Evolutionary conservation across 2,113 vertebrate genomes (phyloP).

Genomic region (Tympanuchus pallidicinctus): DNA sequence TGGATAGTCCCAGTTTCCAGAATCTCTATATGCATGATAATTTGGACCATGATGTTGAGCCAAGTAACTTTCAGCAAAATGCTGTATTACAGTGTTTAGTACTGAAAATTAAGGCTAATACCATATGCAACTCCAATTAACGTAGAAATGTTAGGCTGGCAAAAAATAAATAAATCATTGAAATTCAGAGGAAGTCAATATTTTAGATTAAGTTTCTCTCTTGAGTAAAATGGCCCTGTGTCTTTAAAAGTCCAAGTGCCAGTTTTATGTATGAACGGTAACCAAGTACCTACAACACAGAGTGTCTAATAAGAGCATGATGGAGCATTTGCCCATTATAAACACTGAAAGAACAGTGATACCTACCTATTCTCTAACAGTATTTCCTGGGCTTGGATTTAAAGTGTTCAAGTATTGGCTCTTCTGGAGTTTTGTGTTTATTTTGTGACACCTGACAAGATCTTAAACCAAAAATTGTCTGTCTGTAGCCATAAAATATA

Average conservation of each 20-base stretch:
- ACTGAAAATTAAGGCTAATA: neutral
- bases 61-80: neutral
- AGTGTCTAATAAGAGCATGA: neutral
- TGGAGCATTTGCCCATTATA: neutral
- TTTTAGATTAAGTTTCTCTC: neutral
- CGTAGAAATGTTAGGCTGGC: neutral
- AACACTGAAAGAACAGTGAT: neutral
- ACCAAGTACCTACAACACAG: neutral
- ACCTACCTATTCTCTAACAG: neutral
- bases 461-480: constrained; percentile 39
- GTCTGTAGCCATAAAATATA: constrained; percentile 37
- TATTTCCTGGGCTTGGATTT: neutral
- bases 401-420: neutral
- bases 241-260: neutral
- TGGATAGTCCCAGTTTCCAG: neutral
- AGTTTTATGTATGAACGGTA: neutral
- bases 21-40: neutral
- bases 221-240: neutral
- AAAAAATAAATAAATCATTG: neutral
- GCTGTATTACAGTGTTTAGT: rapidly evolving
- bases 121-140: neutral
- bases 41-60: neutral
- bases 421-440: neutral
- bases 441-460: constrained; percentile 47
- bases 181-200: neutral